Conservation (phyloP, 2,888 invertebrate species). For the Stenodera caucasica region DNA sequence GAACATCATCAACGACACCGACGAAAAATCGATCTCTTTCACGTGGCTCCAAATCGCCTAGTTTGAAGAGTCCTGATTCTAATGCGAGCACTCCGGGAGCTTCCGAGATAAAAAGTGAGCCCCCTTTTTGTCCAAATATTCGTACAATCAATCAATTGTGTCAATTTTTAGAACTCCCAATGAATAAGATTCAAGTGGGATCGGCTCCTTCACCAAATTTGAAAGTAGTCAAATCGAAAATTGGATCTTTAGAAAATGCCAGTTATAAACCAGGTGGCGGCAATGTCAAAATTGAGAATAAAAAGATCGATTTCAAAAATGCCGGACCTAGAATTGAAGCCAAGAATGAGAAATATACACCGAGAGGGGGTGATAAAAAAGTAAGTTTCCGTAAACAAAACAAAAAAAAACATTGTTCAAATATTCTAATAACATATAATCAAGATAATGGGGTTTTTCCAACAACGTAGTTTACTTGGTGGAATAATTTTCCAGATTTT, state of each 20-base stretch:
- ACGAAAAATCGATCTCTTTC: slow-evolving; percentile 54
- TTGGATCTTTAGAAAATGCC: slow-evolving; percentile 88
- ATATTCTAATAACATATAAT: too few relatives aligned
- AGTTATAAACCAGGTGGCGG: slow-evolving; percentile 89
- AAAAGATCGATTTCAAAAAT: slow-evolving; percentile 82
- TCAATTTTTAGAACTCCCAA: slow-evolving; percentile 73
- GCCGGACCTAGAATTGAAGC: slow-evolving; percentile 87
- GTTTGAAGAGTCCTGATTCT: slow-evolving; percentile 73
- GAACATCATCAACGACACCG: slow-evolving; percentile 49
- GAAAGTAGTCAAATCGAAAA: slow-evolving; percentile 89
- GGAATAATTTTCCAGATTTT: slow-evolving; percentile 7
- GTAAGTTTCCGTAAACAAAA: slow-evolving; percentile 55
- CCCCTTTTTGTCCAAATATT: neutral
- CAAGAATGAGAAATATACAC: slow-evolving; percentile 84
- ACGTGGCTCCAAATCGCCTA: slow-evolving; percentile 57
- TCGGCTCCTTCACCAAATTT: slow-evolving; percentile 90
- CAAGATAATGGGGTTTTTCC: too few relatives aligned
- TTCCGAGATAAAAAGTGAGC: slow-evolving; percentile 71
- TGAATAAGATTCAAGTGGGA: slow-evolving; percentile 93
- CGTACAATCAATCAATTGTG: too few relatives aligned
- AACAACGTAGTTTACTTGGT: too few relatives aligned
- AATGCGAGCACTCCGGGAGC: slow-evolving; percentile 55
- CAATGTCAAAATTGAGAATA: slow-evolving; percentile 83
- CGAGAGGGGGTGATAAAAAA: slow-evolving; percentile 90
- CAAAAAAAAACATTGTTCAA: too few relatives aligned